Evolutionary conservation across 2,113 vertebrate genomes (phyloP), one percentile per base, ranked within the genome.

Genomic region (Pimephales promelas): DNA sequence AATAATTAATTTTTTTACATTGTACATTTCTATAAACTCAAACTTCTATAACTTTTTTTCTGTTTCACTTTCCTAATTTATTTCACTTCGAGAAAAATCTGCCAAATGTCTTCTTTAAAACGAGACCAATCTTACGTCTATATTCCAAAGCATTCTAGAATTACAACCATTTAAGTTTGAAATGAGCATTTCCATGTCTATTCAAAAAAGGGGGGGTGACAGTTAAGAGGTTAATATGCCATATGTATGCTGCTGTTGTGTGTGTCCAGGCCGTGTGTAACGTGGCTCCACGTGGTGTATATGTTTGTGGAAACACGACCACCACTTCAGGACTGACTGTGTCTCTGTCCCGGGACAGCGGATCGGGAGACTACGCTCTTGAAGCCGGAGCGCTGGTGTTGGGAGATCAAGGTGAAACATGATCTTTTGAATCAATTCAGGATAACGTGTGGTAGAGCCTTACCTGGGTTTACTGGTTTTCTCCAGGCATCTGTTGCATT

Each of bases 271-370:
- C 98, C 0, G 96, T 95, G 26, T 98, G 98, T 83, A 98, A 93
- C 0, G 86, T 98, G 18, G 98, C 98, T 77, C 98, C 98, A 2
- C 96, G 98, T 57, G 98, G 98, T 10, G 96, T 99, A 36, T 99
- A 99, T 75, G 97, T 99, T 7, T 99, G 98, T 89, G 98, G 98
- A 9, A 99, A 99, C 85, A 98, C 97, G n/a, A 97, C 97, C 4
- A 99, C 96, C 79, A 95, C 95, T 31, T 95, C 98, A 88, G 98
- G 98, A 68, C 90, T 99, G 79, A 99, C 98, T 0, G 98, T 99
- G 36, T 99, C 95, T 10, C 93, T 99, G 86, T 97, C 95, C 82
- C 94, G 96, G 91, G 98, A 99, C 40, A 90, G 95, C 6, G 92
- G 95, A 75, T 96, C 96, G 83, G 98, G 98, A 84, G 98, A 99